phyloP scores from a whole-genome alignment of 2,888 invertebrate species.

The Dioctria rufipes region DNA sequence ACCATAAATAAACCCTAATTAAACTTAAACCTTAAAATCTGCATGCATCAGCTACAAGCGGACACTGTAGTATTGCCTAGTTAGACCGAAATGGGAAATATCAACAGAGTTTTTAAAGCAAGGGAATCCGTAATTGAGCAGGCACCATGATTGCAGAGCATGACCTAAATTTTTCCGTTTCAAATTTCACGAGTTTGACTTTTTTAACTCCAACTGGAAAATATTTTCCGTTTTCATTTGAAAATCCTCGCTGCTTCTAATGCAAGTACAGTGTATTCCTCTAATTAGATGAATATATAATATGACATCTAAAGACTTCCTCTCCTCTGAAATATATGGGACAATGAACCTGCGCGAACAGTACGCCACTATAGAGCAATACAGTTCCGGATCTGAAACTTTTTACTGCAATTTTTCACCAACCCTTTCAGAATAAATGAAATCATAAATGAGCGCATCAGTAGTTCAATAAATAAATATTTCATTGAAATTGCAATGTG shows the following conservation, averaged over 20 bases:
- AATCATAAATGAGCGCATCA: neutral
- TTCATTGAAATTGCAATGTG: neutral
- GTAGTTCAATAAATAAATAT: slow-evolving; percentile 11
- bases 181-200: slow-evolving; percentile 3
- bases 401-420: neutral
- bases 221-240: neutral
- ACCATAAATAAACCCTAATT: neutral
- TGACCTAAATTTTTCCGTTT: slow-evolving; percentile 9
- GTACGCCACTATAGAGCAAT: neutral
- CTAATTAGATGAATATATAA: slow-evolving; percentile 19
- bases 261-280: neutral
- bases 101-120: neutral
- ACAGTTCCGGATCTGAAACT: neutral
- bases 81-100: neutral
- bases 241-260: neutral
- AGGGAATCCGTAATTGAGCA: neutral
- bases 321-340: slow-evolving; percentile 9
- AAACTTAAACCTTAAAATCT: neutral
- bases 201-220: neutral
- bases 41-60: neutral
- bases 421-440: slow-evolving; percentile 5
- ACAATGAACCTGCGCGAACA: neutral
- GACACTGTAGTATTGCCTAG: neutral
- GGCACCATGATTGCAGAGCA: neutral
- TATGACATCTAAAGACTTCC: neutral